These are phyloP conservation scores for Alces alces DNA, from an alignment of 2,113 vertebrate species.

Conservation along the genomic window DNA sequence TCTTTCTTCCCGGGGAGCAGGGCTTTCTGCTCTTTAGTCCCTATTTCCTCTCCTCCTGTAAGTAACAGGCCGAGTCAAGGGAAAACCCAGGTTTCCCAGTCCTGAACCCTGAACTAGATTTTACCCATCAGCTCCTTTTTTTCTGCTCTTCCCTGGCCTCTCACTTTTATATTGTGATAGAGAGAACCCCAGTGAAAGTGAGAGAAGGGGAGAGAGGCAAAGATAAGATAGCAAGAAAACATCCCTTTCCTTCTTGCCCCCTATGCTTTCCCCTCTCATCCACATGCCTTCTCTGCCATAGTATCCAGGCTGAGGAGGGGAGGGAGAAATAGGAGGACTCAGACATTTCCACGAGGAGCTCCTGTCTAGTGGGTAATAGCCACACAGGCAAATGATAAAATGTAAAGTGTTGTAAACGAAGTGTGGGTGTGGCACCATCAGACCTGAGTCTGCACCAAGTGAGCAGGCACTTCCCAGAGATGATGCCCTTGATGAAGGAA, in stretches of 20 bases:
- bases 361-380: neutral
- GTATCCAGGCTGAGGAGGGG: neutral
- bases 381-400: neutral
- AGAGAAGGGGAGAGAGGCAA: neutral
- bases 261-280: neutral
- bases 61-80: neutral
- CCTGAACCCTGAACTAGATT: neutral
- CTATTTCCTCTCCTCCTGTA: neutral
- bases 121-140: neutral
- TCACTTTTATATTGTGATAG: neutral
- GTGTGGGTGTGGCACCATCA: too few species aligned
- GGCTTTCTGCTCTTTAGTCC: neutral
- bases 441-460: neutral
- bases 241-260: neutral
- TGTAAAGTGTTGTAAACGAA: neutral
- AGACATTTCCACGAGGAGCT: neutral
- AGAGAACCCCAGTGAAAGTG: neutral
- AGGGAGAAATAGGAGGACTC: neutral
- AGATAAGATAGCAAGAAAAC: neutral
- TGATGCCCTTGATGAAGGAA: neutral
- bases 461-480: neutral
- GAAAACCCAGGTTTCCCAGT: neutral
- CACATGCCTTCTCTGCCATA: accelerated
- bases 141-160: neutral
- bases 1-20: neutral